A percentile compares a stretch with the other conserved stretches of the same genome.
Evolutionary conservation across 2,113 vertebrate genomes (phyloP).

Genomic region (Saccopteryx bilineata): DNA sequence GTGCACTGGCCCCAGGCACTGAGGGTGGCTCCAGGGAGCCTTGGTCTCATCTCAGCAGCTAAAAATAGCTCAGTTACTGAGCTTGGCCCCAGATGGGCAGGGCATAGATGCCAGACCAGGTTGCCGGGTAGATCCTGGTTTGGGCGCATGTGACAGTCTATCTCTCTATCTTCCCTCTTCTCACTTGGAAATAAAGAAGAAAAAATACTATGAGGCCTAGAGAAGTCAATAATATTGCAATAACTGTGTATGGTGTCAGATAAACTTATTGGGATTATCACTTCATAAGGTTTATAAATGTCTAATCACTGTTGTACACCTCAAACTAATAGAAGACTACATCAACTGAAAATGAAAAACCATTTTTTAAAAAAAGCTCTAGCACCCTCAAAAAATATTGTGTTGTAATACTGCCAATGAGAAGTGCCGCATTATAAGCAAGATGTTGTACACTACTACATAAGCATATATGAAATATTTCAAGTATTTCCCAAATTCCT

Average conservation of each 20-base stretch:
- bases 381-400: background rate
- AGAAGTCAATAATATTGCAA: background rate
- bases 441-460: background rate
- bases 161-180: no score
- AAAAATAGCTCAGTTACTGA: no score
- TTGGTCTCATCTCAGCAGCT: no score
- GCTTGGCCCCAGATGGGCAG: no score
- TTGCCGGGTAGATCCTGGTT: no score
- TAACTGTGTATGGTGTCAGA: background rate
- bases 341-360: background rate
- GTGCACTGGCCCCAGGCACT: no score
- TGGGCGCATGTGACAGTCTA: no score
- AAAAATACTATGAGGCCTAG: background rate
- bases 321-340: background rate
- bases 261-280: background rate
- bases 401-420: background rate
- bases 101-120: no score
- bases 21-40: no score
- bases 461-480: background rate
- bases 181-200: no score
- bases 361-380: background rate
- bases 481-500: slow-evolving; percentile 28
- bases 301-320: background rate
- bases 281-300: background rate
- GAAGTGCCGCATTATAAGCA: background rate